Percentiles rank a stretch among this genome's conserved stretches.
Conservation (phyloP, 2,888 invertebrate genomes). For the Tipula vernalis region DNA sequence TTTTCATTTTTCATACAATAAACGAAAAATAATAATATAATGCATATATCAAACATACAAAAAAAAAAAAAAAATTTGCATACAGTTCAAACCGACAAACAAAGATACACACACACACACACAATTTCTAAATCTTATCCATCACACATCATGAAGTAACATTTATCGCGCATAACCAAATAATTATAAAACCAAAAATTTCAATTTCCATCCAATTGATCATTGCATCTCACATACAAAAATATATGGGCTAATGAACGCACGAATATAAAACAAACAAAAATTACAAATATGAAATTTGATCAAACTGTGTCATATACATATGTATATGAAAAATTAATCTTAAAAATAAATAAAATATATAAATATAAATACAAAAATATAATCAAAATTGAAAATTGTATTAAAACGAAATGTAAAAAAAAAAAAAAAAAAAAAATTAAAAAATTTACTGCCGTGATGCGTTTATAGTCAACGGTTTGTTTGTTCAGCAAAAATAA, state of each 20-base stretch:
- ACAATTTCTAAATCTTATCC: background rate
- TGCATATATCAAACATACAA: background rate
- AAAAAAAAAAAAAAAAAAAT: background rate
- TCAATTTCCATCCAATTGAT: background rate
- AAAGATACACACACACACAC: background rate
- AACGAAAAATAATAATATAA: background rate
- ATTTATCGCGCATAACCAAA: too few species aligned
- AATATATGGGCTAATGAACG: background rate
- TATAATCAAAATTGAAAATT: background rate
- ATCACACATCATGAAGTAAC: background rate
- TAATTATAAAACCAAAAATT: background rate
- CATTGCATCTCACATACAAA: background rate
- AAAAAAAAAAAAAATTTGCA: background rate
- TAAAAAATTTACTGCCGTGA: background rate
- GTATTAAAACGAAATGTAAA: background rate
- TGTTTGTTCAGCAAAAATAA: background rate
- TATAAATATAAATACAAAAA: background rate
- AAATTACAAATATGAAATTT: background rate
- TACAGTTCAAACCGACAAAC: background rate
- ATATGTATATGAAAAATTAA: background rate
- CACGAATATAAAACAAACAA: background rate
- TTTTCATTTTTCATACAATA: background rate
- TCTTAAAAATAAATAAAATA: constrained; percentile 4
- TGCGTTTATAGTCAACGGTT: background rate
- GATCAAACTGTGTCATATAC: background rate